A percentile compares a stretch with the other conserved stretches of the same genome.
phyloP scores from a whole-genome alignment of 2,888 invertebrate species.

The Drosophila tanythrix region DNA sequence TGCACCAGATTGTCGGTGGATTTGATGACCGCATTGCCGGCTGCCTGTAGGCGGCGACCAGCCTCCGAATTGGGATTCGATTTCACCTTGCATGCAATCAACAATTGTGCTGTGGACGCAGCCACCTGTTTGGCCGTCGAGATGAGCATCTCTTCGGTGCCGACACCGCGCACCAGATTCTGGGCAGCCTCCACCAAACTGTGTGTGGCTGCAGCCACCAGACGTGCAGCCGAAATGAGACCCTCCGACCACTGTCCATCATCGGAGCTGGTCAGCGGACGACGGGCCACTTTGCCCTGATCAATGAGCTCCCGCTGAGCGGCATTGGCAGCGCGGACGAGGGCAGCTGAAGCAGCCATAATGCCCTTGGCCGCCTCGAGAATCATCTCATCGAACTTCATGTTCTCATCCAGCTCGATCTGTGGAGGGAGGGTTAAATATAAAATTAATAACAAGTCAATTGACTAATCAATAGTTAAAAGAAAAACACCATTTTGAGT shows the following conservation, averaged over 20 bases:
- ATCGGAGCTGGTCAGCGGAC: conserved; percentile 93
- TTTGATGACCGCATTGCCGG: conserved; percentile 98
- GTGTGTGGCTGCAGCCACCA: conserved; percentile 99
- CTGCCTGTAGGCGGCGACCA: conserved; percentile 95
- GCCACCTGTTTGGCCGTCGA: conserved; percentile 98
- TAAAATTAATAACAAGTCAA: neutral
- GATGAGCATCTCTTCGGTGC: conserved; percentile 97
- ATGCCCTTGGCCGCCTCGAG: conserved; percentile 99
- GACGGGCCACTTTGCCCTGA: conserved; percentile 93
- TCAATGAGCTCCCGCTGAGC: conserved; percentile 98
- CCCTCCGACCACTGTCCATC: conserved; percentile 99
- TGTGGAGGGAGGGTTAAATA: conserved; percentile 29
- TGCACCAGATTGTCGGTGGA: conserved; percentile 98
- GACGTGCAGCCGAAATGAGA: conserved; percentile 95
- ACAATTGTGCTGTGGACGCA: conserved; percentile 97
- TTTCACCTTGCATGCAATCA: conserved; percentile 99
- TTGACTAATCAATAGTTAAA: neutral
- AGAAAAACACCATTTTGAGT: conserved; percentile 59
- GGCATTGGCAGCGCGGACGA: conserved; percentile 98
- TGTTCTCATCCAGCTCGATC: conserved; percentile 90
- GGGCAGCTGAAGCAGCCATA: conserved; percentile 97
- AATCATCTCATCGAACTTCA: conserved; percentile 99
- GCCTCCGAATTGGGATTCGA: conserved; percentile 98
- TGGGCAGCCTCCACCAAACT: conserved; percentile 99
- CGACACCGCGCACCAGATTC: conserved; percentile 95